These are phyloP conservation scores for Pyralis farinalis DNA, from an alignment of 2,888 invertebrate species.

Conservation along the genomic window DNA sequence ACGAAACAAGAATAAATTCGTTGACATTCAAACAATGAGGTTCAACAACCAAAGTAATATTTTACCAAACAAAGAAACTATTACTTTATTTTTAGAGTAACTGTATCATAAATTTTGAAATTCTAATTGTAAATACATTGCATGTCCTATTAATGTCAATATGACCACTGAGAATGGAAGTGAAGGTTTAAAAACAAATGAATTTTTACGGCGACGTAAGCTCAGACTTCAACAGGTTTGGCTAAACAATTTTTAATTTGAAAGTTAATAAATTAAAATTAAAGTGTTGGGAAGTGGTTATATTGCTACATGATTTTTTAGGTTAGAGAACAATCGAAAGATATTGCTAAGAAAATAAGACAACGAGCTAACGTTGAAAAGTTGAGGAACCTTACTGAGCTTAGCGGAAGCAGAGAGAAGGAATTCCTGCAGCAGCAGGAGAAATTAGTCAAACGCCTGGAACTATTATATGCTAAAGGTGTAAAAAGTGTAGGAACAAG, in stretches of 20 bases:
- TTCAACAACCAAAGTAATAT: constrained; percentile 1
- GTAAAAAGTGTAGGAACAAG: constrained; percentile 56
- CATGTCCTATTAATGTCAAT: constrained; percentile 30
- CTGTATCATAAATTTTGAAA: too few species aligned
- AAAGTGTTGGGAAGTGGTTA: constrained; percentile 20
- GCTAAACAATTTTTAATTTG: constrained; percentile 16
- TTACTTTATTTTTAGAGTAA: too few species aligned
- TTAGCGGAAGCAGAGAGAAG: constrained; percentile 55
- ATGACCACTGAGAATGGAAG: constrained; percentile 65
- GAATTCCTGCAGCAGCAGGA: constrained; percentile 61
- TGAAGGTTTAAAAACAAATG: constrained; percentile 68
- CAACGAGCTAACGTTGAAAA: constrained; percentile 66
- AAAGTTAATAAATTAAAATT: constrained; percentile 14
- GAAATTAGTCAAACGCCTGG: constrained; percentile 57
- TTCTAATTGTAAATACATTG: not conserved
- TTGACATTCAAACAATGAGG: constrained; percentile 5
- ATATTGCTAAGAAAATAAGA: constrained; percentile 70
- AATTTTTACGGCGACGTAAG: constrained; percentile 66
- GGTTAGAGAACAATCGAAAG: constrained; percentile 77
- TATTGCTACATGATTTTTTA: constrained; percentile 35
- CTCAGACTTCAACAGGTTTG: constrained; percentile 74
- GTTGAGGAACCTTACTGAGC: constrained; percentile 45
- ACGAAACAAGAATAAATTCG: constrained; percentile 7
- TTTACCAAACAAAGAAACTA: too few species aligned
- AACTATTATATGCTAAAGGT: constrained; percentile 53